Base-by-base conservation (phyloP, 2,113 vertebrate genomes). In the Calidris pygmaea region DNA sequence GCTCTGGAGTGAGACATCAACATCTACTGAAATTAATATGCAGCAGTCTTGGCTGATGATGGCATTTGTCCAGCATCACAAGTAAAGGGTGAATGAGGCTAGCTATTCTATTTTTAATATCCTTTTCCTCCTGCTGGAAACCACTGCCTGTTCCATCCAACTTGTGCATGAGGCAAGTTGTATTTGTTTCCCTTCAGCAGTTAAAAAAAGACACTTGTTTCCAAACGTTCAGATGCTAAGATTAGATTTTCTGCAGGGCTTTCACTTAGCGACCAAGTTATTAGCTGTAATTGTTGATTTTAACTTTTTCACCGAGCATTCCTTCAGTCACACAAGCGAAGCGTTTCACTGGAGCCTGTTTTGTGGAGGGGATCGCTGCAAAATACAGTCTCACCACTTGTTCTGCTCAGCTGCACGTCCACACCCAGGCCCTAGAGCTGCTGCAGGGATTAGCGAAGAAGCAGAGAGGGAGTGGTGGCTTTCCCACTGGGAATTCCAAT, bases 41-140 rank as follows among this genome's bases (percentile, higher is more conserved):
- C 82, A 93, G 78, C 22, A 90, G 55, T 83, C 59, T 87, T 90
- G 80, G 43, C 45, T 95, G 66, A 75, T 0, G 0, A 59, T 77
- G 85, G 85, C 92, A 63, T 50, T 89, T 79, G 55, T 90, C 87
- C 91, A 93, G 59, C 56, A 78, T 68, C 66, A 52, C 60, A 94
- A 80, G n/a, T 22, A 73, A 94, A 83, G 34, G 21, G 81, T 85
- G 78, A 91, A 83, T 6, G 2, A 67, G 52, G 37, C 37, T 94
- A 53, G 37, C 41, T 79, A 77, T 91, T 90, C 87, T 88, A 93
- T 89, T 90, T 94, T 94, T 85, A 83, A 87, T 56, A 35, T 53
- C 34, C 73, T 87, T 87, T 91, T 58, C 48, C 78, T 79, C 71
- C 63, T 1, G 0, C 81, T 93, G 74, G 70, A 71, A 93, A 85